Conservation (phyloP, 2,888 invertebrate genomes). For the Polydrusus tereticollis region DNA sequence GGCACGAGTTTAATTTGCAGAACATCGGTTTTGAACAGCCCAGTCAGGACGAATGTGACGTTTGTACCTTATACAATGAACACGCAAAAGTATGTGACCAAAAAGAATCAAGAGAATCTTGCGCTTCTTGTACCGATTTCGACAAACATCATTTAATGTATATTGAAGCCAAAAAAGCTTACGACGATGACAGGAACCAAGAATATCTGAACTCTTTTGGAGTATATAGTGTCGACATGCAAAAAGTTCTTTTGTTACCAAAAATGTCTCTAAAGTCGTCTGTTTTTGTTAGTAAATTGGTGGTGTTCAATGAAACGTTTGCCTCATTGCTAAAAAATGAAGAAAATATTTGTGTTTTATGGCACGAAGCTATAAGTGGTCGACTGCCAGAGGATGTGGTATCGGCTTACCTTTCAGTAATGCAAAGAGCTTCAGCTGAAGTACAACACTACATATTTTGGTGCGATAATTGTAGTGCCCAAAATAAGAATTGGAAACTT, state of each 20-base stretch:
- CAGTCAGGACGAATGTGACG: slow-evolving; percentile 34
- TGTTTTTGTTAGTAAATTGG: slow-evolving; percentile 20
- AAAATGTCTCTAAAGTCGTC: slow-evolving; percentile 22
- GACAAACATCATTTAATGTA: slow-evolving; percentile 27
- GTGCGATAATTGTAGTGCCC: slow-evolving; percentile 24
- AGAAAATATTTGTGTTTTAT: slow-evolving; percentile 40
- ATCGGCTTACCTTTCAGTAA: slow-evolving; percentile 27
- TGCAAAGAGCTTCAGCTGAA: not conserved
- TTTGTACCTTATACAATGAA: slow-evolving; percentile 30
- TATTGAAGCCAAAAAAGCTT: slow-evolving; percentile 10
- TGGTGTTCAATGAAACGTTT: slow-evolving; percentile 23
- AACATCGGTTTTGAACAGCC: slow-evolving; percentile 41
- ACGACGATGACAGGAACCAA: not conserved
- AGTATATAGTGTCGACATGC: slow-evolving; percentile 17
- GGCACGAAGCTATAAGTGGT: slow-evolving; percentile 45
- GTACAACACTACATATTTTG: slow-evolving; percentile 13
- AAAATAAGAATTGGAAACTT: slow-evolving; percentile 24
- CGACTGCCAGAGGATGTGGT: slow-evolving; percentile 3
- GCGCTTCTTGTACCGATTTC: slow-evolving; percentile 24
- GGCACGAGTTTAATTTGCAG: slow-evolving; percentile 20
- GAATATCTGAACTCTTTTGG: not conserved
- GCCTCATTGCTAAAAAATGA: not conserved
- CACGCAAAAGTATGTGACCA: slow-evolving; percentile 27
- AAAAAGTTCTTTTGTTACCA: slow-evolving; percentile 11
- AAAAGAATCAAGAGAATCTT: slow-evolving; percentile 27